Evolutionary conservation across 2,797 vertebrate genomes (phyloP), one percentile per base, ranked within the genome.

Genomic region (Nothura maculosa): DNA sequence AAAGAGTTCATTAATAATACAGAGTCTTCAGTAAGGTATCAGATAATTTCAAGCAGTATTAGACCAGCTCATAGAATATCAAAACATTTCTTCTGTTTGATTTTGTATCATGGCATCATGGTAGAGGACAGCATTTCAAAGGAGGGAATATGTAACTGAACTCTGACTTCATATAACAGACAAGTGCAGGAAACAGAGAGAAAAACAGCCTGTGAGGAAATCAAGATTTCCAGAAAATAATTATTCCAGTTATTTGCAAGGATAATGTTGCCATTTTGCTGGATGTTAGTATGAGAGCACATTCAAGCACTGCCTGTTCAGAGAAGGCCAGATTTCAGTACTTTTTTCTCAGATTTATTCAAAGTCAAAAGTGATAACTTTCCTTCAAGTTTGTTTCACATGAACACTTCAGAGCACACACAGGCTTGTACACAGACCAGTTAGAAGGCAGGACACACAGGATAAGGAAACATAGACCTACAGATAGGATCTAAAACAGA

Each of bases 1-100:
- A 81, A 14, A 17, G 78, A 45, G 34, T 83, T 85, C 36, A 73
- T 89, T 81, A 93, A 84, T 79, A 89, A 95, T 54, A 52, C 9
- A 93, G 52, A 52, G 30, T 34, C 47, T 60, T 87, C 67, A 79
- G 43, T 27, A 63, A 58, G 6, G 17, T 45, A 14, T 27, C 14
- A 76, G 20, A 4, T 63, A 87, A 76, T 3, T 57, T 60, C 16
- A 74, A 13, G 36, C 30, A 60, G 36, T 36, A 72, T 34, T 50
- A 30, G 42, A 68, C 25, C 43, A 22, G 27, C 83, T 84, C 32
- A 45, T 1, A 85, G 77, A 66, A 72, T 57, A 83, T 55, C 10
- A 92, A 82, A 92, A 60, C 7, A n/a, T 68, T 69, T 63, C 10
- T 27, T 74, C 21, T 38, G 19, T 86, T 92, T 92, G 34, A 72